A percentile compares a stretch with the other conserved stretches of the same genome.
These are phyloP conservation scores for Hypocryptadius cinnamomeus DNA, from an alignment of 2,113 vertebrate species.

Conservation along the genomic window DNA sequence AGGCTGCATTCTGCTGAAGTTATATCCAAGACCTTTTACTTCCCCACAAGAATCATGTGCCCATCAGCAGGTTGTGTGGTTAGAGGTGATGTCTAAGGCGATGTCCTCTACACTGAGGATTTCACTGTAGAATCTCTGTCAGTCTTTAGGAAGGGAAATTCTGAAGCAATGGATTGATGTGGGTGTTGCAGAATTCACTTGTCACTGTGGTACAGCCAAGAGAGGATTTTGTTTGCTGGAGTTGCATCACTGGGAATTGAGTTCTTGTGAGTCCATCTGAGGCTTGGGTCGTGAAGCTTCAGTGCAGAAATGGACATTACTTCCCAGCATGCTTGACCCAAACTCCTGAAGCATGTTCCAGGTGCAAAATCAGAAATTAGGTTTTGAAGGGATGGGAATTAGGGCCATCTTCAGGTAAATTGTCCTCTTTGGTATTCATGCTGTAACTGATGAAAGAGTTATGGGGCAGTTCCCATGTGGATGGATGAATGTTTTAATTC, in stretches of 20 bases:
- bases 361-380: not conserved
- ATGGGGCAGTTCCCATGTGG: not conserved
- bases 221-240: not conserved
- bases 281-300: not conserved
- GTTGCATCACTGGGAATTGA: not conserved
- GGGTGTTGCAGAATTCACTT: not conserved
- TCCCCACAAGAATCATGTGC: not conserved
- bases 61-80: not conserved
- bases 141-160: not conserved
- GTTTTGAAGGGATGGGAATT: not conserved
- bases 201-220: no score
- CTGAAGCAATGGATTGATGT: not conserved
- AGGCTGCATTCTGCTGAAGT: not conserved
- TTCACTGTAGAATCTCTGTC: not conserved
- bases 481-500: not conserved
- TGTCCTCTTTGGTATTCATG: not conserved
- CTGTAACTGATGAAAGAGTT: not conserved
- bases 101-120: not conserved
- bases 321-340: not conserved
- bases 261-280: not conserved
- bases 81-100: not conserved
- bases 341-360: not conserved
- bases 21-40: not conserved
- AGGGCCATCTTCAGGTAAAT: not conserved
- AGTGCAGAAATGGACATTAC: not conserved